phyloP scores from a whole-genome alignment of 2,113 vertebrate species.

The Benitochromis conjunctus region DNA sequence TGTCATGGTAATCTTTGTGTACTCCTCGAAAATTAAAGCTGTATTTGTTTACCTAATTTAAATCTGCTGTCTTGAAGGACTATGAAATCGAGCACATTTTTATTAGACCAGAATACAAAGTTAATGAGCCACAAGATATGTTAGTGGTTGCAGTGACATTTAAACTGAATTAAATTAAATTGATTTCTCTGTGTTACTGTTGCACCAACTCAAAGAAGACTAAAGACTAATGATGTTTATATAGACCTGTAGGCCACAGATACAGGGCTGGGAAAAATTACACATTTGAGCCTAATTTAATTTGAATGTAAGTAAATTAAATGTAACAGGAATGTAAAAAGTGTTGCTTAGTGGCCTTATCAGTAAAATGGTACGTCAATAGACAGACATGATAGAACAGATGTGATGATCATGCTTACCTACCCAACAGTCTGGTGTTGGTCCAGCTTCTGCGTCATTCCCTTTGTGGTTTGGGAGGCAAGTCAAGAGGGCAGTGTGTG shows the following conservation, averaged over 20 bases:
- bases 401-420: neutral
- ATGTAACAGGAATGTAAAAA: neutral
- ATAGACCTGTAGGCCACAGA: neutral
- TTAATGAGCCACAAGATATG: neutral
- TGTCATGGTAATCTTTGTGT: neutral
- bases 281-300: neutral
- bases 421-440: neutral
- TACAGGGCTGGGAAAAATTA: neutral
- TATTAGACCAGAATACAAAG: neutral
- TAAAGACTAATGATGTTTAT: neutral
- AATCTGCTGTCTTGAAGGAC: neutral
- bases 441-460: neutral
- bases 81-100: neutral
- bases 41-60: neutral
- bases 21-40: neutral
- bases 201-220: neutral
- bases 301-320: neutral
- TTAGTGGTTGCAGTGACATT: neutral
- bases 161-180: neutral
- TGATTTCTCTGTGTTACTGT: neutral
- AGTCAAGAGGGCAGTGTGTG: neutral
- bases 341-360: neutral
- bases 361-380: neutral
- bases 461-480: neutral
- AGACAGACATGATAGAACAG: neutral